Conservation (phyloP, 1,140 invertebrate genomes). For the Phortica variegata region DNA sequence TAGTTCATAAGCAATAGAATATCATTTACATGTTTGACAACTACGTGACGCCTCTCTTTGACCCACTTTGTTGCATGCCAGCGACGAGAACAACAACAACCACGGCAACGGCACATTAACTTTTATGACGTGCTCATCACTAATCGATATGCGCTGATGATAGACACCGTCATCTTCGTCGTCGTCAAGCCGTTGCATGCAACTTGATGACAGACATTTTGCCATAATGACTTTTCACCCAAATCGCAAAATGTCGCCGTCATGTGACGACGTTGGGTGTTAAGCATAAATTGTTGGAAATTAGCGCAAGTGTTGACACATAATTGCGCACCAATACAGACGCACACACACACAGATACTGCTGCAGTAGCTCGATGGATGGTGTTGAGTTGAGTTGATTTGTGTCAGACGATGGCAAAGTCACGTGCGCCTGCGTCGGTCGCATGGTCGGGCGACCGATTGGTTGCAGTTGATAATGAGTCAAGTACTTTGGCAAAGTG, state of each 20-base stretch:
- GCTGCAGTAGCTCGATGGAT: constrained; percentile 10
- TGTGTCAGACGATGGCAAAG: constrained; percentile 3
- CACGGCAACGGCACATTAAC: too few relatives aligned
- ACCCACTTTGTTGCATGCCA: background rate
- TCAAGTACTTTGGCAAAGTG: background rate
- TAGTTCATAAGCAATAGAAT: too few relatives aligned
- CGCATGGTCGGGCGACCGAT: constrained; percentile 27
- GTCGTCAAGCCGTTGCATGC: background rate
- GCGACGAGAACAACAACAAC: background rate
- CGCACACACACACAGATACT: constrained; percentile 17
- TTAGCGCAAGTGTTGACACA: constrained; percentile 2
- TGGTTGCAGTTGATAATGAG: constrained; percentile 8
- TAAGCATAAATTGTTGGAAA: constrained; percentile 17
- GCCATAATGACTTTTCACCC: constrained; percentile 35
- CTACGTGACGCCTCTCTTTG: too few relatives aligned
- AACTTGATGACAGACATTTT: constrained; percentile 15
- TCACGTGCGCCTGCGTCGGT: constrained; percentile 40
- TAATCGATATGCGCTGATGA: constrained; percentile 19
- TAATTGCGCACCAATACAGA: background rate
- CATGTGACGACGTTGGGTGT: too few relatives aligned
- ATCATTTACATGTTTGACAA: too few relatives aligned
- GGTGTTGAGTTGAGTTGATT: too few relatives aligned
- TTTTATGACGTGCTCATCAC: constrained; percentile 23
- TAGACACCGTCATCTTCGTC: too few relatives aligned
- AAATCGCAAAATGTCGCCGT: too few relatives aligned